Evolutionary conservation across 2,113 vertebrate genomes (phyloP).

Genomic region (Corythoichthys intestinalis): DNA sequence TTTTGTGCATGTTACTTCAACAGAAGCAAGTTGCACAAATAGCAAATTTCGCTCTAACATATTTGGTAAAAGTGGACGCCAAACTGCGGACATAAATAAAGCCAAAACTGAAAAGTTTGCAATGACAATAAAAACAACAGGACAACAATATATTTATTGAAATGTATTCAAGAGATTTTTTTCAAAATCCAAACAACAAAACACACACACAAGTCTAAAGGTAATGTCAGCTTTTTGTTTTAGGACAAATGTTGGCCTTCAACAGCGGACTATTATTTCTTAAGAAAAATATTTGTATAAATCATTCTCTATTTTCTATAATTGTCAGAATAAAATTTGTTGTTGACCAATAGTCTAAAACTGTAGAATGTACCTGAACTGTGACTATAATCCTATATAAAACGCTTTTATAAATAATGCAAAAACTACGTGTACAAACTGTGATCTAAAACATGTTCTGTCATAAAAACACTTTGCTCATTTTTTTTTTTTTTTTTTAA

Average conservation of each 20-base stretch:
- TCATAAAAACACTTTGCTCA: background rate
- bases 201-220: background rate
- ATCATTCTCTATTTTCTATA: background rate
- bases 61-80: no score
- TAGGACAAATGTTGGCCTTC: background rate
- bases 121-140: background rate
- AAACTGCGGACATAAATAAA: background rate
- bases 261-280: background rate
- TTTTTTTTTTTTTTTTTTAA: background rate
- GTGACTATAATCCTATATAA: conserved; percentile 1
- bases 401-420: conserved; percentile 23
- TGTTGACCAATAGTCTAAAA: background rate
- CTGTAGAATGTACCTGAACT: background rate
- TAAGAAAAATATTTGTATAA: background rate
- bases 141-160: background rate
- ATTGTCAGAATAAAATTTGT: background rate
- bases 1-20: no score
- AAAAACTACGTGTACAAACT: background rate
- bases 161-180: background rate
- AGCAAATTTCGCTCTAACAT: no score
- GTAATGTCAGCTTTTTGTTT: background rate
- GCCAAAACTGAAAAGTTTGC: background rate
- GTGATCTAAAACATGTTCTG: background rate
- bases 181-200: background rate
- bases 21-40: no score